These are phyloP conservation scores for Phenacoccus solenopsis DNA, from an alignment of 1,140 invertebrate species.

Conservation along the genomic window DNA sequence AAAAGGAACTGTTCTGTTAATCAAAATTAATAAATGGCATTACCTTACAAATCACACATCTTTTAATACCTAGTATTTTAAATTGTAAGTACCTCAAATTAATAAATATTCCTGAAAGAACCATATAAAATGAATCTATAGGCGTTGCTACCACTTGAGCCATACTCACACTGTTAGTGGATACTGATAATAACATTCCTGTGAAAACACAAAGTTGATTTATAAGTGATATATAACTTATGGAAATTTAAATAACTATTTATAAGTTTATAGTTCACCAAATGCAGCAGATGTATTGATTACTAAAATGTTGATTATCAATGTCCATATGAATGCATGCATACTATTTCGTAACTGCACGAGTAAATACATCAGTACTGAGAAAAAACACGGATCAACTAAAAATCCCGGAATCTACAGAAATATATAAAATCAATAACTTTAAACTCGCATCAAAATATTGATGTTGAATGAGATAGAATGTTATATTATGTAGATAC, in stretches of 20 bases:
- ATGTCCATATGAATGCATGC: neutral
- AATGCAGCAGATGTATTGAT: neutral
- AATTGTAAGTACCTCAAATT: constrained; percentile 53
- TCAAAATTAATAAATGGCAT: neutral
- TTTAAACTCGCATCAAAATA: too few species aligned
- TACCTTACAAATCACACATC: neutral
- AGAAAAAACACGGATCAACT: neutral
- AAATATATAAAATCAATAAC: neutral
- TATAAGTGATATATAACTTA: too few species aligned
- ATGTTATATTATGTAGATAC: too few species aligned
- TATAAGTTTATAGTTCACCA: neutral
- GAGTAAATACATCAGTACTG: neutral
- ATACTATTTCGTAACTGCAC: neutral
- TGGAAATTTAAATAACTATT: too few species aligned
- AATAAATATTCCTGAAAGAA: constrained; percentile 71
- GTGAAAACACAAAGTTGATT: too few species aligned
- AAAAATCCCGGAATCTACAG: neutral
- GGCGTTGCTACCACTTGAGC: constrained; percentile 75
- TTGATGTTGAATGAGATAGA: too few species aligned
- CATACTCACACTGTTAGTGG: constrained; percentile 28
- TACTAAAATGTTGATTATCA: neutral
- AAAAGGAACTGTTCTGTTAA: neutral
- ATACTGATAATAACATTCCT: constrained; percentile 49
- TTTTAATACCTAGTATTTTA: too few species aligned
- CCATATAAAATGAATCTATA: constrained; percentile 76